Base-by-base conservation (phyloP, 37 sponge, comb jelly and placozoan genomes). In the Beroe forskalii region DNA sequence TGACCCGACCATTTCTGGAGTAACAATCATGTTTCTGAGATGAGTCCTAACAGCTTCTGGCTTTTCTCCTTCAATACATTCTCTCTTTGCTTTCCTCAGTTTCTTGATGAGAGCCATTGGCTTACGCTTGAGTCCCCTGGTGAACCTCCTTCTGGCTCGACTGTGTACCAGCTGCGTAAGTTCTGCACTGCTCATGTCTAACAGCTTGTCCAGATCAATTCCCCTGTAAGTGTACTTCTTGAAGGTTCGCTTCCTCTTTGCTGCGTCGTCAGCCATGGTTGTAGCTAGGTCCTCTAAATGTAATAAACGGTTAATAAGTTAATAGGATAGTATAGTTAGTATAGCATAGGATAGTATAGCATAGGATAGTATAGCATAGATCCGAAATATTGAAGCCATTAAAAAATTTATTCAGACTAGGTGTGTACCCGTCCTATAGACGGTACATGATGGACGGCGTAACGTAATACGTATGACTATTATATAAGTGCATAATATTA, bases 1-100 rank as follows among this genome's bases (percentile, higher is more conserved):
- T 62, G 93, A 94, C 1, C 97, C 97, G 37, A 99, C 95, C 99
- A 99, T 99, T 91, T 99, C 99, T 0, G 99, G 99, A n/a, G 96
- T 95, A 0, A 99, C 94, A 22, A 99, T 95, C 99, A 99, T 99
- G 93, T 99, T 94, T 12, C 99, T 76, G 60, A 99, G 91, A 48
- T 99, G 99, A 8, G 99, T 99, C 93, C 96, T 99, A 28, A 99
- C 94, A 24, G 93, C 93, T 31, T 98, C 97, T 67, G 99, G 99
- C 86, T 99, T 99, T 91, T 99, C 99, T 91, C 94, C 92, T 61
- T 95, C 93, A 22, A 95, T 93, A 0, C 96, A 96, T 40, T 95
- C 94, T 91, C 95, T 99, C 94, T 99, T 99, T 8, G 99, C 99
- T 76, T 99, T 99, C 32, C 99, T 93, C 40, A 99, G 90, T 14